phyloP scores from a whole-genome alignment of 23 tunicate species.

The Styela plicata region DNA sequence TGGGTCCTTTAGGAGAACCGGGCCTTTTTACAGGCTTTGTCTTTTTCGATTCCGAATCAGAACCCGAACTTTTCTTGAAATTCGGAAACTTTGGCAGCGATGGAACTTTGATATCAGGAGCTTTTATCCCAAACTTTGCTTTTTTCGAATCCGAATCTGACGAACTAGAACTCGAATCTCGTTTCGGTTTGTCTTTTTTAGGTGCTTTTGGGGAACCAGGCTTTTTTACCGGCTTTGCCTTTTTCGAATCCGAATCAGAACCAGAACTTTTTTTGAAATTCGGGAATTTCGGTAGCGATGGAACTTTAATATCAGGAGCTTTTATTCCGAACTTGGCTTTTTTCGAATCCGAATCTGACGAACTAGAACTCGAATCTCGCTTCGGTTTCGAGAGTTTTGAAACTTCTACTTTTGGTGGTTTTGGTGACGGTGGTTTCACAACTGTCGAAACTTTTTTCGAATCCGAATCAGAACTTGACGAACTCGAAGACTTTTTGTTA shows the following conservation, averaged over 20 bases:
- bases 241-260: constrained; percentile 10
- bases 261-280: not conserved
- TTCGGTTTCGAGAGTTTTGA: constrained; percentile 14
- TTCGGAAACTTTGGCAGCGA: not conserved
- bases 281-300: not conserved
- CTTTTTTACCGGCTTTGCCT: not conserved
- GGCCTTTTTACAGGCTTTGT: not conserved
- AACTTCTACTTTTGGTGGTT: not conserved
- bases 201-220: not conserved
- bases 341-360: constrained; percentile 14
- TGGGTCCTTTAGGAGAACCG: constrained; percentile 2
- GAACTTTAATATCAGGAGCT: not conserved
- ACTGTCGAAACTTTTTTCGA: not conserved
- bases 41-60: constrained; percentile 19
- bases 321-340: not conserved
- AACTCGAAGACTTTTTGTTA: not conserved
- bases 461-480: not conserved
- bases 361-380: not conserved
- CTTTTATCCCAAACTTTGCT: not conserved
- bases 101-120: not conserved
- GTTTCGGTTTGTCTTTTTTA: constrained; percentile 13
- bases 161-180: not conserved
- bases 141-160: not conserved
- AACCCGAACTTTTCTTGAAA: constrained; percentile 6
- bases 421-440: not conserved